A percentile compares a stretch with the other conserved stretches of the same genome.
These are phyloP conservation scores for Caenorhabditis latens DNA, from an alignment of 1,140 invertebrate species.

Conservation along the genomic window DNA sequence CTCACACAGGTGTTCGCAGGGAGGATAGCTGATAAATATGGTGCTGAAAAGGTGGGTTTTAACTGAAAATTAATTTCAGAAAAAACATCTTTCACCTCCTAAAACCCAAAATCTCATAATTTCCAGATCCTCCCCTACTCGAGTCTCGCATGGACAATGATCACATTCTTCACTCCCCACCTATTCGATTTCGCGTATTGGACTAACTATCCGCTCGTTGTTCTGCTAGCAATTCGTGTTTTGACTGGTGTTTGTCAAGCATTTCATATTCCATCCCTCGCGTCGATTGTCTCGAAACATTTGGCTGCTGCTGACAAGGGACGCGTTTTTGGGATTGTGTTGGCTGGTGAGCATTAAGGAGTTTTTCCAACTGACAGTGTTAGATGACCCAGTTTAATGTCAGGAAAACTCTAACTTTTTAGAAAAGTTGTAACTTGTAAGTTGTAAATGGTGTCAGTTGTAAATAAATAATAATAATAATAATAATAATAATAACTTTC, in stretches of 20 bases:
- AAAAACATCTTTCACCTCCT: no score
- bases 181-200: conserved; percentile 82
- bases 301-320: conserved; percentile 83
- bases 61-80: no score
- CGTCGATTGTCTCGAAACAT: conserved; percentile 83
- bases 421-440: no score
- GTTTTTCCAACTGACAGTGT: no score
- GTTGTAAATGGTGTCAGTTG: no score
- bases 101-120: background rate
- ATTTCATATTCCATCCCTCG: conserved; percentile 85
- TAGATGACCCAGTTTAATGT: no score
- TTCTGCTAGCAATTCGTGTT: conserved; percentile 82
- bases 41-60: conserved; percentile 81
- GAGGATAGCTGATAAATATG: conserved; percentile 83
- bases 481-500: no score
- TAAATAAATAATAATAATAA: no score
- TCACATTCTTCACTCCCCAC: conserved; percentile 83
- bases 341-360: conserved; percentile 81
- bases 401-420: no score
- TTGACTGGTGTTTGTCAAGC: conserved; percentile 84
- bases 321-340: conserved; percentile 83
- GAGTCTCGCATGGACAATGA: conserved; percentile 83
- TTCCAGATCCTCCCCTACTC: conserved; percentile 81
- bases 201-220: conserved; percentile 81
- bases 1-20: conserved; percentile 84